Evolutionary conservation across 2,113 vertebrate genomes (phyloP).

Genomic region (Sakesphorus luctuosus): DNA sequence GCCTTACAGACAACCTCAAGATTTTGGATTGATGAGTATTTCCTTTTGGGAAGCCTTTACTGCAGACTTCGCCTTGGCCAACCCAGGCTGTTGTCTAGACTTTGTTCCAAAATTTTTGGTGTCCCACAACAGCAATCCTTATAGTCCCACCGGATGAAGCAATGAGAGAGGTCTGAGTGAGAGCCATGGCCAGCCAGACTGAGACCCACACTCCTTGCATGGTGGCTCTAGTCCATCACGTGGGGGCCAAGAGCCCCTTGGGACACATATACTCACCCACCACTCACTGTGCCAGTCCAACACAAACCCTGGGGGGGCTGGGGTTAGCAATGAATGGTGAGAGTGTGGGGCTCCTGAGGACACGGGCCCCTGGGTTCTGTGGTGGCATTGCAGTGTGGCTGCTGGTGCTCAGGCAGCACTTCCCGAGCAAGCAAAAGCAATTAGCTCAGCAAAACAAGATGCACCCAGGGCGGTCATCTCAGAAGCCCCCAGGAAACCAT

Average conservation of each 20-base stretch:
- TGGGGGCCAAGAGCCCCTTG: neutral
- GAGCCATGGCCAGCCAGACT: neutral
- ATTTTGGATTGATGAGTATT: neutral
- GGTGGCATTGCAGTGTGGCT: neutral
- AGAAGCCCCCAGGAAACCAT: neutral
- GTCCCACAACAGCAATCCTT: rapidly evolving
- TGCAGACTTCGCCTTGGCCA: neutral
- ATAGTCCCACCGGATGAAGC: neutral
- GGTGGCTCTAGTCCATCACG: neutral
- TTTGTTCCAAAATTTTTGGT: neutral
- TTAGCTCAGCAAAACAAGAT: neutral
- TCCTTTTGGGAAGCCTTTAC: neutral
- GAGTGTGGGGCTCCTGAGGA: neutral
- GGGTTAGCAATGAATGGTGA: neutral
- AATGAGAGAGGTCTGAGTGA: neutral
- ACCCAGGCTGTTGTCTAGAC: neutral
- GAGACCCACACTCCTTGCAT: neutral
- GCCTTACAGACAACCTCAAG: neutral
- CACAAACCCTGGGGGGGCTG: neutral
- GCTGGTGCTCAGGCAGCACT: neutral
- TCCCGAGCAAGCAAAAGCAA: neutral
- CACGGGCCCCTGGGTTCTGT: neutral
- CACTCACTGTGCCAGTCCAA: neutral
- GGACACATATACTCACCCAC: neutral
- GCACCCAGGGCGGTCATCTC: neutral